Evolutionary conservation across 2,797 vertebrate genomes (phyloP).

Genomic region (Halcyon chelicuti): DNA sequence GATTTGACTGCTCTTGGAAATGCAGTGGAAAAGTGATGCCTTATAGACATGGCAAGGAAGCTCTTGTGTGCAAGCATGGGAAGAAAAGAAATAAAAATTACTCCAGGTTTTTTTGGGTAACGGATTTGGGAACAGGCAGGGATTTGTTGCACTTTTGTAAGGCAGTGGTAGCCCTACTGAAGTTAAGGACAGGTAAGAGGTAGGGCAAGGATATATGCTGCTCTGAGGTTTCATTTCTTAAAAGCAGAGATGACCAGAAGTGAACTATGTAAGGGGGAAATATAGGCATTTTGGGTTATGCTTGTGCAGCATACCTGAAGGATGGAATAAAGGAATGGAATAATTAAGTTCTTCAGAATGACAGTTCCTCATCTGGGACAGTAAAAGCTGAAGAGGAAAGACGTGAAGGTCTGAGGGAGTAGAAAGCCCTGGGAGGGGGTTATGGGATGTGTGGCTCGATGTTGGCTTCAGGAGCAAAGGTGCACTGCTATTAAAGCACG

Average conservation of each 20-base stretch:
- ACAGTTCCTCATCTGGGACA: not conserved
- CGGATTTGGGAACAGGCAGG: not conserved
- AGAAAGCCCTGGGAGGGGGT: not conserved
- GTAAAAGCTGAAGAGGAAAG: not conserved
- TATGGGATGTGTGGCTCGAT: not conserved
- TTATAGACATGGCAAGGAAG: not conserved
- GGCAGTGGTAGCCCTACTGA: not conserved
- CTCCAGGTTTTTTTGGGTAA: not conserved
- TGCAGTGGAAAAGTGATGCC: not conserved
- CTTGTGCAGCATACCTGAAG: not conserved
- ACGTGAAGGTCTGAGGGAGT: not conserved
- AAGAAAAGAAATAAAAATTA: not conserved
- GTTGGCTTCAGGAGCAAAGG: not conserved
- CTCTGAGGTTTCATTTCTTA: not conserved
- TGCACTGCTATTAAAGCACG: not conserved
- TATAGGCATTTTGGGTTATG: not conserved
- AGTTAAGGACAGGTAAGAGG: not conserved
- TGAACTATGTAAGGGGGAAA: not conserved
- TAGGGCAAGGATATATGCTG: not conserved
- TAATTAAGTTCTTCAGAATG: not conserved
- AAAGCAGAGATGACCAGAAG: not conserved
- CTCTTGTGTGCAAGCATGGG: fast-evolving
- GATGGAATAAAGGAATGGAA: not conserved
- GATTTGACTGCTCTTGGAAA: not conserved
- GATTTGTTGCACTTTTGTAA: not conserved